Percentiles rank a stretch among this genome's conserved stretches.
Conservation (phyloP, 2,113 vertebrate species). For the Phyllostomus hastatus region DNA sequence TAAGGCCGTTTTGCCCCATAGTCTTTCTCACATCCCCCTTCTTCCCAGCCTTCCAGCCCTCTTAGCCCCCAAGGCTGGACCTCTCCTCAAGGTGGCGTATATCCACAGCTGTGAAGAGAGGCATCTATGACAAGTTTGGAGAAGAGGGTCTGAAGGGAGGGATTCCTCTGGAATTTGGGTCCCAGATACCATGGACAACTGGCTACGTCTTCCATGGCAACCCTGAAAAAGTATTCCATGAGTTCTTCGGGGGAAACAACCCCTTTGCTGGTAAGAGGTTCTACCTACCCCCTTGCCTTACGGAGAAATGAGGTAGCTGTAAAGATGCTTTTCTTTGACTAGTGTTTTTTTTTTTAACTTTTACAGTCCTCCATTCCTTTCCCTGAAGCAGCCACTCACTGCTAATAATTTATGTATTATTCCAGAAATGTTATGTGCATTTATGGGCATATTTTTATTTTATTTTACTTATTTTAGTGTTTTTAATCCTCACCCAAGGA, state of each 20-base stretch:
- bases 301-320: not conserved
- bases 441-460: not conserved
- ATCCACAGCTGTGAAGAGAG: constrained; percentile 87
- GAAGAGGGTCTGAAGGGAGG: constrained; percentile 94
- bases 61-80: not conserved
- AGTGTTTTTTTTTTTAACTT: not conserved
- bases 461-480: no score
- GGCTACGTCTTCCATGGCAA: constrained; percentile 93
- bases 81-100: not conserved
- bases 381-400: not conserved
- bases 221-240: constrained; percentile 89
- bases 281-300: not conserved
- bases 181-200: constrained; percentile 84
- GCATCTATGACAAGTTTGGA: constrained; percentile 95
- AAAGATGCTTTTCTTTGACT: not conserved
- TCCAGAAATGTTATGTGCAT: not conserved
- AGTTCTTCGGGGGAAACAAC: constrained; percentile 95
- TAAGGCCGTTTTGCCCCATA: not conserved
- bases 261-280: constrained; percentile 88
- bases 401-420: not conserved
- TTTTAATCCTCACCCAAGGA: no score
- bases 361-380: not conserved
- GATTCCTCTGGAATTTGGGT: constrained; percentile 85
- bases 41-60: not conserved
- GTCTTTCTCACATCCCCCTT: not conserved